Conservation (phyloP, 2,888 invertebrate species). For the Drosophila histrio region DNA sequence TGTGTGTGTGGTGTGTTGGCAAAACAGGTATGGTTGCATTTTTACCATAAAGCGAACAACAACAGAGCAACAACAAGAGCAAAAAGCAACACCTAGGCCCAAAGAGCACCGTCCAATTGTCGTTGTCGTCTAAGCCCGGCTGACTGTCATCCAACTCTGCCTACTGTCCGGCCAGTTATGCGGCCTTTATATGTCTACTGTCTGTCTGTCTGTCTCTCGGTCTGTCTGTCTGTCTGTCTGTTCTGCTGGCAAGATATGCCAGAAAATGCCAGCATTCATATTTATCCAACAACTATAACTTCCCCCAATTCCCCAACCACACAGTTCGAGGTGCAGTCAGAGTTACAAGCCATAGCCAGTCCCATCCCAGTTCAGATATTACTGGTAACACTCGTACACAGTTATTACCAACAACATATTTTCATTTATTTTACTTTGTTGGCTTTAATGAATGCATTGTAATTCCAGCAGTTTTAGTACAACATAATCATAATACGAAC, state of each 20-base stretch:
- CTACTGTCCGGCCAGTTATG: constrained; percentile 50
- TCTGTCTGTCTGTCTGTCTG: constrained; percentile 10
- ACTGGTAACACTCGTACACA: constrained; percentile 51
- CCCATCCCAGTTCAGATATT: constrained; percentile 36
- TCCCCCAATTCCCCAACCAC: constrained; percentile 21
- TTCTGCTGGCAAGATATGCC: constrained; percentile 56
- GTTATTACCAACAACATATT: constrained; percentile 74
- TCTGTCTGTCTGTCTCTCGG: constrained; percentile 24
- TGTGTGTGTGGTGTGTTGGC: constrained; percentile 57
- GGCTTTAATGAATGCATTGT: constrained; percentile 56
- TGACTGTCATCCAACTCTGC: constrained; percentile 61
- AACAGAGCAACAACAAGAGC: constrained; percentile 47
- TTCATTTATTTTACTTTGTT: constrained; percentile 43
- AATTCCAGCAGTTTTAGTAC: constrained; percentile 37
- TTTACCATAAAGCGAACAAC: constrained; percentile 77
- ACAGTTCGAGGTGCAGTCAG: neutral
- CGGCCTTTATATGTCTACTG: constrained; percentile 41
- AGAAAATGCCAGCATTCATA: constrained; percentile 63
- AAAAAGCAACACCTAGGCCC: constrained; percentile 77
- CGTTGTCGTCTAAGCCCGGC: constrained; percentile 54
- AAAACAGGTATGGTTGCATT: constrained; percentile 81
- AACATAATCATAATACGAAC: constrained; percentile 32
- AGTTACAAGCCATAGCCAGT: constrained; percentile 10
- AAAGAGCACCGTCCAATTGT: constrained; percentile 51
- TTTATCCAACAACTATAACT: constrained; percentile 50